Evolutionary conservation across 2,113 vertebrate genomes (phyloP).

Genomic region (Phocoena phocoena): DNA sequence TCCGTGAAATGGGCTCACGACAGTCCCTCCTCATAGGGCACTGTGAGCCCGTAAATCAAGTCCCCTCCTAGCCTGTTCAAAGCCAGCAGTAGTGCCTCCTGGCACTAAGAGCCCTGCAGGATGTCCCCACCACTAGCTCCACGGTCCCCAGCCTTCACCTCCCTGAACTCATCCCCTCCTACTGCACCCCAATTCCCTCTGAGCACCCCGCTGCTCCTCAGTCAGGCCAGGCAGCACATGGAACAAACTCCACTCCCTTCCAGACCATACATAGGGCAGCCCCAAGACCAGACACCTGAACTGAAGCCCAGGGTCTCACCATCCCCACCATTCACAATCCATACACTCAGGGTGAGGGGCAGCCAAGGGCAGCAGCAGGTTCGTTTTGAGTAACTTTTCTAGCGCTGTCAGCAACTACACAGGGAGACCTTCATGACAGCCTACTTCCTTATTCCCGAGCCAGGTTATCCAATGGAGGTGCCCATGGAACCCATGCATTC

Average conservation of each 20-base stretch:
- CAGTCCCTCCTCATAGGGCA: not conserved
- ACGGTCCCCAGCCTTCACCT: not conserved
- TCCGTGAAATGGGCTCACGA: not conserved
- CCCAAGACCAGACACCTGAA: not conserved
- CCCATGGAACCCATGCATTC: fast-evolving
- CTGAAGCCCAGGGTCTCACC: not conserved
- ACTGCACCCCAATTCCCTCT: not conserved
- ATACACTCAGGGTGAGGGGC: fast-evolving
- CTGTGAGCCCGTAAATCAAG: too few species aligned
- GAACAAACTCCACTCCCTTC: not conserved
- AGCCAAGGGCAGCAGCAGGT: not conserved
- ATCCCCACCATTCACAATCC: not conserved
- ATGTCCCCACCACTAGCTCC: not conserved
- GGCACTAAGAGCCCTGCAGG: not conserved
- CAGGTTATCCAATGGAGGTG: fast-evolving
- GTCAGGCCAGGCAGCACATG: not conserved
- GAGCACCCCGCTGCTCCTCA: fast-evolving
- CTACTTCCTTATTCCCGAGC: not conserved
- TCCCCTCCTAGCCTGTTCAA: not conserved
- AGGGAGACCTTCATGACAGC: not conserved
- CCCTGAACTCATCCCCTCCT: not conserved
- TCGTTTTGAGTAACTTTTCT: fast-evolving
- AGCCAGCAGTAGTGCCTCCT: fast-evolving
- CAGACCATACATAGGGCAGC: not conserved
- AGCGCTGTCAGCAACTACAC: not conserved